phyloP scores from a whole-genome alignment of 1,140 invertebrate genomes.

The Leptopilina boulardi region DNA sequence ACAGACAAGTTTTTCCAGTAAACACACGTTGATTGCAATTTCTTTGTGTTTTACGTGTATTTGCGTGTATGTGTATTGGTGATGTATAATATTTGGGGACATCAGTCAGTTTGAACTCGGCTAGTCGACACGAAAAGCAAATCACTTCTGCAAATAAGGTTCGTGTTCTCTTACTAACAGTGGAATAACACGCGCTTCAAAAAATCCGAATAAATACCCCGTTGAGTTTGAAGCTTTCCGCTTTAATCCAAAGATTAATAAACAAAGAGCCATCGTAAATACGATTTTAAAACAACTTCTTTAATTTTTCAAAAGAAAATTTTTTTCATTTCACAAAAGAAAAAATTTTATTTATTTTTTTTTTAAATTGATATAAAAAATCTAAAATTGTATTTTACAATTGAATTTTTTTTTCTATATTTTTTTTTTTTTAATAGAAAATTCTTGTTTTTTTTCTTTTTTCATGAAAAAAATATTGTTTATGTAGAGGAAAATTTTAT shows the following conservation, averaged over 20 bases:
- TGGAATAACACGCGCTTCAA: conserved; percentile 1
- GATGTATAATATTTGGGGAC: conserved; percentile 17
- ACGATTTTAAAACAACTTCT: background rate
- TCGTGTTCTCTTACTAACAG: conserved; percentile 12
- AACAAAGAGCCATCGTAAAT: background rate
- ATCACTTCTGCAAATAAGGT: conserved; percentile 30
- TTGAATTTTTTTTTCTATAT: no score
- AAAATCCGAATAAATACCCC: conserved; percentile 1
- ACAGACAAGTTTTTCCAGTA: conserved; percentile 13
- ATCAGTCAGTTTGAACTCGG: conserved; percentile 18
- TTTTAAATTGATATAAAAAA: no score
- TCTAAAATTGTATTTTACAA: no score
- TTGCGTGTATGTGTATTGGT: background rate
- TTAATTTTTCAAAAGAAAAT: background rate
- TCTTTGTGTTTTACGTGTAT: background rate
- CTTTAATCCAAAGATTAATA: conserved; percentile 20
- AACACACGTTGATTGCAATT: conserved; percentile 23
- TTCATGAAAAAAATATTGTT: no score
- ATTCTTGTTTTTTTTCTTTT: no score
- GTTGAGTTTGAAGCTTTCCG: background rate
- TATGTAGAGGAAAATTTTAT: background rate
- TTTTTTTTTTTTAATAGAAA: no score
- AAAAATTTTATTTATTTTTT: no score
- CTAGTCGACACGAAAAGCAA: conserved; percentile 18
- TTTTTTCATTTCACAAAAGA: no score